Base-by-base conservation (phyloP, 2,113 vertebrate genomes). In the Pavo muticus region DNA sequence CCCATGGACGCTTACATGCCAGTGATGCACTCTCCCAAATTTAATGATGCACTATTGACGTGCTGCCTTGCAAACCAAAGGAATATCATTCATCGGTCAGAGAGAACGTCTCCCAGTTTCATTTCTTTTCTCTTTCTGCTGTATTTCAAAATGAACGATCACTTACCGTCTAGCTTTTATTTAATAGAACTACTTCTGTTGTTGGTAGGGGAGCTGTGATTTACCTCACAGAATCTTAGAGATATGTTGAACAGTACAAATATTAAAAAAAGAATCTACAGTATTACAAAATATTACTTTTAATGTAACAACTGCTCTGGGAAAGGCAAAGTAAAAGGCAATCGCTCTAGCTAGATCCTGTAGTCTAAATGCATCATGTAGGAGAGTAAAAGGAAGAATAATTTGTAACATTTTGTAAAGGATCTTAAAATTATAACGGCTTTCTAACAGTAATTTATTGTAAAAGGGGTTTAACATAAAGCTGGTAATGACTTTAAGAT, bases 1-100 rank as follows among this genome's bases (percentile, higher is more conserved):
- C 88, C 74, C 19, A 44, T 52, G 72, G 91, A 80, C 60, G 79
- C 88, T 75, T 71, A 77, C 59, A 77, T 57, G 50, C 80, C 70
- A 80, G 37, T 32, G 75, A 74, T 54, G 65, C 68, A 64, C 29
- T 84, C 52, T 30, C 47, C 44, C 69, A 70, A 78, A 71, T 80
- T 91, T 56, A 91, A 71, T 90, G 93, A 79, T 47, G 54, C 70
- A 84, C 88, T 13, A 1, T 81, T 85, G 90, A 82, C 35, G 64
- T 48, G 59, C 70, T 83, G 44, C 59, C 92, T 90, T 64, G 75
- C 61, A 87, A 90, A 92, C 9, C 37, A 12, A 80, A 70, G 37
- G 60, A 69, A 84, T 56, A 76, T 17, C 0, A 81, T 88, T 90
- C 84, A 57, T 84, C 68, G 87, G 45, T 30, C 37, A 74, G 68